Conservation (phyloP, 2,113 vertebrate species). For the Pelusios castaneus region DNA sequence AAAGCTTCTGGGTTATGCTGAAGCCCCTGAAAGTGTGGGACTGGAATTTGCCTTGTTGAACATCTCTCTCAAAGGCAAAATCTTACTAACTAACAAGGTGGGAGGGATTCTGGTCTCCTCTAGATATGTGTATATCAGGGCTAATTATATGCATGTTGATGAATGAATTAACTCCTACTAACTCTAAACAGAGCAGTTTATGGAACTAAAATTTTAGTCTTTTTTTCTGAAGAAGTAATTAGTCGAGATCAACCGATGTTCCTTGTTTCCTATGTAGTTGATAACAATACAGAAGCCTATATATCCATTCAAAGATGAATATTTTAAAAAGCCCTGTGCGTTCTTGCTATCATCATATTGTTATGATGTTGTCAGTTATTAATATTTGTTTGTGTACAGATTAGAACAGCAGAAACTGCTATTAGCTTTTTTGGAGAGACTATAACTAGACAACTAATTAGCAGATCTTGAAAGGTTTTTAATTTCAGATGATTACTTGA, state of each 20-base stretch:
- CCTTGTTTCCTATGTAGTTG: background rate
- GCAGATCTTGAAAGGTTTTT: background rate
- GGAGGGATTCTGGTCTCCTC: background rate
- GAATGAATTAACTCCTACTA: background rate
- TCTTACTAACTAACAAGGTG: background rate
- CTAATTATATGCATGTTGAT: background rate
- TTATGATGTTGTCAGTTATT: background rate
- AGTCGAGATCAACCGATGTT: background rate
- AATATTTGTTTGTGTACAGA: background rate
- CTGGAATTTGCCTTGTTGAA: background rate
- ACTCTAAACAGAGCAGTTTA: background rate
- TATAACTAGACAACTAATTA: conserved; percentile 5
- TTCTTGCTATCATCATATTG: background rate
- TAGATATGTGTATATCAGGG: background rate
- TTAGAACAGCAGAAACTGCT: background rate
- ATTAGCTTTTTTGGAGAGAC: background rate
- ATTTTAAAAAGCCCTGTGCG: background rate
- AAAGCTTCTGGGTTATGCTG: background rate
- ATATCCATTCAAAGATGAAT: background rate
- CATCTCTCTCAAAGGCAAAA: background rate
- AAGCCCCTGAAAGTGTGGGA: background rate
- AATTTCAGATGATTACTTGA: conserved; percentile 29
- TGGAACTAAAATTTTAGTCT: background rate
- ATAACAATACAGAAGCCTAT: background rate
- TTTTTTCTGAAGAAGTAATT: background rate